phyloP scores from a whole-genome alignment of 2,113 vertebrate species.

The Sterrhoptilus dennistouni region DNA sequence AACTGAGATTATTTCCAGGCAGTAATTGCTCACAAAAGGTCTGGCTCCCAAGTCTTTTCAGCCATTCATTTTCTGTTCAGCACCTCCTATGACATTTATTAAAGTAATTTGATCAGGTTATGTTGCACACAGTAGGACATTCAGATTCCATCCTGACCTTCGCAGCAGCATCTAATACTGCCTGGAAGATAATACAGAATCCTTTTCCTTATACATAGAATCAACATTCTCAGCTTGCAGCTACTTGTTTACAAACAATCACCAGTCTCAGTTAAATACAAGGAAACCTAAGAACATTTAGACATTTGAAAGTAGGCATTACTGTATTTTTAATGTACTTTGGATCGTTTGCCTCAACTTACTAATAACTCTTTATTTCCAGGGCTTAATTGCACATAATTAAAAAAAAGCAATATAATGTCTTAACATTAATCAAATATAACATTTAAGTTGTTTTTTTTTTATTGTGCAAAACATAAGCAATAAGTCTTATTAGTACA shows the following conservation, averaged over 20 bases:
- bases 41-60: neutral
- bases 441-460: neutral
- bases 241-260: neutral
- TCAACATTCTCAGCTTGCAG: neutral
- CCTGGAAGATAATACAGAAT: neutral
- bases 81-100: neutral
- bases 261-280: neutral
- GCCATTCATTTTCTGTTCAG: neutral
- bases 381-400: neutral
- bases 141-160: neutral
- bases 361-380: neutral
- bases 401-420: neutral
- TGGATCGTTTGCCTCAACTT: neutral
- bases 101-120: neutral
- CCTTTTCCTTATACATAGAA: neutral
- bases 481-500: neutral
- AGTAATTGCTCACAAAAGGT: neutral
- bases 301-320: neutral
- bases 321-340: neutral
- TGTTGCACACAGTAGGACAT: neutral
- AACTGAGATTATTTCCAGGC: neutral
- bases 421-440: neutral
- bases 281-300: neutral
- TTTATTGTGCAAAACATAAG: slow-evolving; percentile 56
- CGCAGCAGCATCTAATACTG: neutral